Base-by-base conservation (phyloP, 2,797 vertebrate species). In the Cichlasoma orientale region DNA sequence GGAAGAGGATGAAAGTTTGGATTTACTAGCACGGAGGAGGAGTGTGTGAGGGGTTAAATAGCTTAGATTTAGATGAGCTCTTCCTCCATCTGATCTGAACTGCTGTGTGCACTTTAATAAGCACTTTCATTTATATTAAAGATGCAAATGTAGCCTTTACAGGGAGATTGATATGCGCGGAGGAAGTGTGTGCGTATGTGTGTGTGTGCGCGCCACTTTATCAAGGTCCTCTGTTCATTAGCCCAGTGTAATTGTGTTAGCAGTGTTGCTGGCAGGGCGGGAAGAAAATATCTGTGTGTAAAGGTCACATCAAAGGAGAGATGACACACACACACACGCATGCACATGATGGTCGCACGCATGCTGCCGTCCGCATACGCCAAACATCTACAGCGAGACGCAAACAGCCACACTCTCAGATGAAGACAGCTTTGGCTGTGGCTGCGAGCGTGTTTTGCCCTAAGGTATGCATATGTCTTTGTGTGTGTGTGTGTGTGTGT, bases 61-160 rank as follows among this genome's bases (percentile, higher is more conserved):
- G 76, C 88, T 61, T 44, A 74, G 80, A 92, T 91, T 91, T 81
- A 93, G 87, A 91, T 73, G 12, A 69, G 75, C 81, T 86, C 79
- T 84, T 70, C 79, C 76, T 85, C 84, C 87, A 82, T 89, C 85
- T 82, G 89, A 92, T 94, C 82, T 83, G 83, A 92, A 86, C 86
- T 78, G 75, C 91, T 79, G 83, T 86, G 85, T 94, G 92, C 90
- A 88, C 86, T 87, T 94, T 95, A 94, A 94, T 95, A 92, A 93
- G 91, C 87, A 93, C 89, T 95, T 95, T 95, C 91, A 94, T 94
- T 95, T 94, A 93, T 93, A 93, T 95, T 95, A 95, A 93, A 95
- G 90, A 95, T 96, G 95, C 95, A 95, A 95, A 95, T 95, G 95
- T 95, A 95, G 94, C 95, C 93, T 95, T 95, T 95, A 92, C 87